A percentile compares a stretch with the other conserved stretches of the same genome.
Conservation (phyloP, 2,797 vertebrate species). For the Balearica regulorum region DNA sequence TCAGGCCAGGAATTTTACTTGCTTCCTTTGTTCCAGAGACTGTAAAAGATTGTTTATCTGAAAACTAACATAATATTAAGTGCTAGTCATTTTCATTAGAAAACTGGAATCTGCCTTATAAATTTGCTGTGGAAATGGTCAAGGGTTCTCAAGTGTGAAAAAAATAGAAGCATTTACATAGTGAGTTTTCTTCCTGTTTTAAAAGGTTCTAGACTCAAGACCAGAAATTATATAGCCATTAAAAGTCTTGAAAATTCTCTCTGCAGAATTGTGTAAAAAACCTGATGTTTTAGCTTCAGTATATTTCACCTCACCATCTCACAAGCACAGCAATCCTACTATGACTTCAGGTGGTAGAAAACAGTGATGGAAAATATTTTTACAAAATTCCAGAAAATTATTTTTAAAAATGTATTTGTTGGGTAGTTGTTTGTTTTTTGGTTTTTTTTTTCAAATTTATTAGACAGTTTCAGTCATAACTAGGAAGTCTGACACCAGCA, state of each 20-base stretch:
- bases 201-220: background rate
- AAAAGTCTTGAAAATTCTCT: background rate
- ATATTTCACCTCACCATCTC: background rate
- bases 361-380: background rate
- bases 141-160: background rate
- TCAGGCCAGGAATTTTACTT: background rate
- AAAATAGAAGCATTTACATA: background rate
- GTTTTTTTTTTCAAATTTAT: background rate
- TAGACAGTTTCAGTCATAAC: background rate
- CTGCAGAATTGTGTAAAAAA: background rate
- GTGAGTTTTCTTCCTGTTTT: background rate
- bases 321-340: background rate
- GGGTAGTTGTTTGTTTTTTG: too few relatives aligned
- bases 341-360: background rate
- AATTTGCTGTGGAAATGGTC: background rate
- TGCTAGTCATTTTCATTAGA: background rate
- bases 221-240: background rate
- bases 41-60: background rate
- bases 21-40: background rate
- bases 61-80: background rate
- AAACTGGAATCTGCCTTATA: background rate
- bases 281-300: accelerated
- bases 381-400: background rate
- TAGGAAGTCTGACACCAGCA: background rate
- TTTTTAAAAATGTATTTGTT: background rate